Base-by-base conservation (phyloP, 2,113 vertebrate species). In the Uria lomvia region DNA sequence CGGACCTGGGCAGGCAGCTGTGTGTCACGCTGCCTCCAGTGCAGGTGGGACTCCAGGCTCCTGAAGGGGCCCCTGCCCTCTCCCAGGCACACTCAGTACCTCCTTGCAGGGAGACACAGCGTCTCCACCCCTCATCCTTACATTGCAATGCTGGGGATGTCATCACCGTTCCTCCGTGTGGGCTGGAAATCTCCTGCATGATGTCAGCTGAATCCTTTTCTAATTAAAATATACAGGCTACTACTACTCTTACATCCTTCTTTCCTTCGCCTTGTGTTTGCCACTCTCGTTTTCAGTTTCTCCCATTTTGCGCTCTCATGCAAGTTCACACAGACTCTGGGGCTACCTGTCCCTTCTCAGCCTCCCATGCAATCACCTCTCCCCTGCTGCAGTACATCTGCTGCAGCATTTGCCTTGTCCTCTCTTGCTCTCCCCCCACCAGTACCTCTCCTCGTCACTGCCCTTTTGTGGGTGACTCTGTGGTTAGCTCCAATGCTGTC, bases 1-100 rank as follows among this genome's bases (percentile, higher is more conserved):
- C n/a, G 62, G 82, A 67, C 43, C 23, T 84, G 92, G 81, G 53
- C 36, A 4, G 77, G 84, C 59, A 77, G 65, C 24, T 0, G 5
- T 45, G 40, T 86, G 94, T 81, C 79, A 92, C 34, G 73, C 70
- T 87, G 95, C 91, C 94, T 95, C 13, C 83, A 95, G 96, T 63
- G 83, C 76, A 77, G 92, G 78, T 71, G 96, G 88, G 78, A 88
- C 88, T 88, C 17, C 60, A n/a, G 60, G 56, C 42, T 94, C 65
- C 86, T 34, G 63, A 13, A 45, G 26, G 49, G 20, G 86, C 26
- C 83, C 67, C 6, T 87, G 77, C 36, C 56, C 58, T 90, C 45
- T 86, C 55, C 53, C 55, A 82, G 9, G 56, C 56, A 63, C 0
- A 0, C 40, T 80, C 49, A 40, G 59, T 58, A n/a, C 53, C 76